Evolutionary conservation across 2,113 vertebrate species (phyloP), one percentile per base, ranked within the genome.

Genomic region (Hypocryptadius cinnamomeus): DNA sequence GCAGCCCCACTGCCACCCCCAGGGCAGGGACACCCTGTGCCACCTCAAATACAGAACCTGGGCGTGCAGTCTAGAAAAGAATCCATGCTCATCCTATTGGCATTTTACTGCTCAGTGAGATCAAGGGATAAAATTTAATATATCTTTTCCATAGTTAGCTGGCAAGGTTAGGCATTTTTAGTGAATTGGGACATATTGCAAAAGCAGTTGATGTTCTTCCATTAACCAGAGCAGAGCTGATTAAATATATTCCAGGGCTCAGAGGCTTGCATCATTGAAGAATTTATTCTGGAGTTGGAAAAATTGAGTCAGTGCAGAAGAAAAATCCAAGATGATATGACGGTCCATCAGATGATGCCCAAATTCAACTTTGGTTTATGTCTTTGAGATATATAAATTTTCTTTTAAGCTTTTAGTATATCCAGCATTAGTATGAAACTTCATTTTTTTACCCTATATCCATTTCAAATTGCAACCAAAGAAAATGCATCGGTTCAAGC

Each of bases 1-100:
- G 31, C 27, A 42, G 60, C 35, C n/a, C 17, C 33, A 0, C 25
- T 31, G 51, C 28, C 13, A 8, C 6, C 5, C 2, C 16, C 3
- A 2, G 54, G 27, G 18, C 48, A 44, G 0, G 2, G 39, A 15
- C 59, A 35, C 21, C 5, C 8, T 0, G 2, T 14, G 23, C 42
- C 17, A 17, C 24, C 39, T n/a, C 48, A 64, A 5, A 22, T 6
- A 28, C 11, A 59, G 22, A 45, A 44, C 35, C 51, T 27, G 22
- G 28, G 33, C 37, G 53, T 53, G 20, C 44, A 76, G 59, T 35
- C 28, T 45, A 24, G 59, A 69, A 77, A 94, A 78, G 0, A 3
- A 64, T 14, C 59, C 35, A 23, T 6, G 10, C 6, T 50, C 33
- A 30, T 18, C n/a, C 45, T 27, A 27, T 0, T 3, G 30, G 10